Conservation (phyloP, 2,113 vertebrate species). For the Diadophis punctatus region DNA sequence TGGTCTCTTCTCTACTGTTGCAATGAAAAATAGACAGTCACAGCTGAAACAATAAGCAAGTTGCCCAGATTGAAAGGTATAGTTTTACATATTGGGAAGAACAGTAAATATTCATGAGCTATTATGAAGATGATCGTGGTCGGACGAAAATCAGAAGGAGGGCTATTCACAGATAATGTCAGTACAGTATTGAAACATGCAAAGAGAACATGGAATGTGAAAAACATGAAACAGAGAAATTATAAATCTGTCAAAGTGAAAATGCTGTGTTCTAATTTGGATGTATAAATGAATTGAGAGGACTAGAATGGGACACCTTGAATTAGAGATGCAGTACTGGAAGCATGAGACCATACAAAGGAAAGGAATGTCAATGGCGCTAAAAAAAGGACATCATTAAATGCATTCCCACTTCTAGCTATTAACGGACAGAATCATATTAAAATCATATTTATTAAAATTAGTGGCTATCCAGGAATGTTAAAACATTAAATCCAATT, state of each 20-base stretch:
- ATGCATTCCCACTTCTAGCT: background rate
- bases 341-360: background rate
- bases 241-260: background rate
- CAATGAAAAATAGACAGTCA: no score
- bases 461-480: background rate
- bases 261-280: background rate
- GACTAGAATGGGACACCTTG: background rate
- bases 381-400: background rate
- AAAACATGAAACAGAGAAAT: background rate
- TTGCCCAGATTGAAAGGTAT: no score
- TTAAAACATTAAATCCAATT: background rate
- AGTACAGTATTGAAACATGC: background rate
- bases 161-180: background rate
- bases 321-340: background rate
- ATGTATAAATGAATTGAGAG: background rate
- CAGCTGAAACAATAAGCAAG: no score
- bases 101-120: no score
- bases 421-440: background rate
- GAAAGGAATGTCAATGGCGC: background rate
- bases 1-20: no score
- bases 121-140: background rate
- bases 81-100: no score
- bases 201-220: background rate
- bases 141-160: background rate
- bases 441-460: background rate